phyloP scores from a whole-genome alignment of 2,888 invertebrate species.

The Miltochrista miniata region DNA sequence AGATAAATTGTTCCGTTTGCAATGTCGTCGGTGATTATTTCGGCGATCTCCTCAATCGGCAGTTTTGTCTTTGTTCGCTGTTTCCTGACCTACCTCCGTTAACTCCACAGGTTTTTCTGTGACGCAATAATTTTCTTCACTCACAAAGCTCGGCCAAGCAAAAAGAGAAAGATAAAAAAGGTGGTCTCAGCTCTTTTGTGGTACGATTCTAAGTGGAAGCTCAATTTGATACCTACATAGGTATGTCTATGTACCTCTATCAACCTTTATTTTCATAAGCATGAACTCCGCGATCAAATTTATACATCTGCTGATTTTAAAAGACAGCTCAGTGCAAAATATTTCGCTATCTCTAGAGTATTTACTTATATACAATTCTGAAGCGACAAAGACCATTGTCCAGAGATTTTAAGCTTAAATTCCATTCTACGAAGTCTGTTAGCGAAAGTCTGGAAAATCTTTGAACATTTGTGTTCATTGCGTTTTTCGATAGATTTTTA shows the following conservation, averaged over 20 bases:
- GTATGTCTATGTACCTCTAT: too few relatives aligned
- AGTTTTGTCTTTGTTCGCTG: constrained; percentile 63
- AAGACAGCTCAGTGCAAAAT: background rate
- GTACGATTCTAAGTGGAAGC: constrained; percentile 40
- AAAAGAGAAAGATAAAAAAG: constrained; percentile 73
- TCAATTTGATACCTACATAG: constrained; percentile 35
- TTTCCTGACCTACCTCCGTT: constrained; percentile 54
- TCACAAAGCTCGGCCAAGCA: constrained; percentile 64
- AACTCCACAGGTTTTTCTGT: constrained; percentile 60
- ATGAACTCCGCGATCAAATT: constrained; percentile 10
- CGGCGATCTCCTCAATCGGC: constrained; percentile 51
- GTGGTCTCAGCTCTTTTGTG: constrained; percentile 67
- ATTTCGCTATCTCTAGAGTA: background rate
- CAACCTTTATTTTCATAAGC: constrained; percentile 27
- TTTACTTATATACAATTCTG: background rate
- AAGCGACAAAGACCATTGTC: background rate
- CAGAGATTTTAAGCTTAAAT: constrained; percentile 1
- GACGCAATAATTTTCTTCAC: constrained; percentile 70
- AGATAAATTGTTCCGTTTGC: constrained; percentile 29
- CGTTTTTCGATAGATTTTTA: too few relatives aligned
- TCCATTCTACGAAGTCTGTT: background rate
- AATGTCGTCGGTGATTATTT: constrained; percentile 25
- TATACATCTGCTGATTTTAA: constrained; percentile 30
- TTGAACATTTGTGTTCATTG: too few relatives aligned
- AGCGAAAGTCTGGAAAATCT: too few relatives aligned